Evolutionary conservation across 2,797 vertebrate genomes (phyloP).

Genomic region (Poliocrania exsul): DNA sequence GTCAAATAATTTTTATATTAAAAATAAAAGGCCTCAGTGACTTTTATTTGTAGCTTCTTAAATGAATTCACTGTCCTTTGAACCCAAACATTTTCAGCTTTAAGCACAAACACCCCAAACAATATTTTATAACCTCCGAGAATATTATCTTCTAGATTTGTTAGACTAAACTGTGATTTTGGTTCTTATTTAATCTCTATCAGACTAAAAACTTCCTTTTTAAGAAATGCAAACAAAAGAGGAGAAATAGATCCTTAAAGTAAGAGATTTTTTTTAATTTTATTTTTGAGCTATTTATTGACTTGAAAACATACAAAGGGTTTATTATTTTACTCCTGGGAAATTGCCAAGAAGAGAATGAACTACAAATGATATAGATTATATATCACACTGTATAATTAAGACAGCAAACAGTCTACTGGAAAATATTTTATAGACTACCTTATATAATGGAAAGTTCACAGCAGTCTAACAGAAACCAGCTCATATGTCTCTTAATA

Average conservation of each 20-base stretch:
- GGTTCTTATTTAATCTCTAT: conserved; percentile 9
- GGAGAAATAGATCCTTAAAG: neutral
- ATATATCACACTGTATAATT: conserved; percentile 49
- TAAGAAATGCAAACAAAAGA: conserved; percentile 1
- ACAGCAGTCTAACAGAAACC: conserved; percentile 15
- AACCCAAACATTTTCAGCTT: conserved; percentile 63
- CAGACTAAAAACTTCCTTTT: neutral
- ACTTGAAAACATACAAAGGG: neutral
- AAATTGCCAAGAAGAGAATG: conserved; percentile 45
- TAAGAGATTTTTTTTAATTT: neutral
- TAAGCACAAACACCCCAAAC: neutral
- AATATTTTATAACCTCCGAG: neutral
- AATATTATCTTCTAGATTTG: neutral
- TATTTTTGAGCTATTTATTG: conserved; percentile 45
- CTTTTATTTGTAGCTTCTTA: conserved; percentile 81
- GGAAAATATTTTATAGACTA: conserved; percentile 56
- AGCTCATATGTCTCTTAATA: conserved; percentile 39
- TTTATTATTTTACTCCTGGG: conserved; percentile 59
- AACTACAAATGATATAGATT: conserved; percentile 21
- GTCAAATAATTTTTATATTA: conserved; percentile 86
- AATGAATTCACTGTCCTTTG: conserved; percentile 74
- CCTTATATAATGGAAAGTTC: conserved; percentile 59
- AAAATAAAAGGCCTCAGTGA: conserved; percentile 83
- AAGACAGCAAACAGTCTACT: conserved; percentile 55
- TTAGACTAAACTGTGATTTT: neutral